Conservation (phyloP, 2,797 vertebrate genomes). For the Falco rusticolus region DNA sequence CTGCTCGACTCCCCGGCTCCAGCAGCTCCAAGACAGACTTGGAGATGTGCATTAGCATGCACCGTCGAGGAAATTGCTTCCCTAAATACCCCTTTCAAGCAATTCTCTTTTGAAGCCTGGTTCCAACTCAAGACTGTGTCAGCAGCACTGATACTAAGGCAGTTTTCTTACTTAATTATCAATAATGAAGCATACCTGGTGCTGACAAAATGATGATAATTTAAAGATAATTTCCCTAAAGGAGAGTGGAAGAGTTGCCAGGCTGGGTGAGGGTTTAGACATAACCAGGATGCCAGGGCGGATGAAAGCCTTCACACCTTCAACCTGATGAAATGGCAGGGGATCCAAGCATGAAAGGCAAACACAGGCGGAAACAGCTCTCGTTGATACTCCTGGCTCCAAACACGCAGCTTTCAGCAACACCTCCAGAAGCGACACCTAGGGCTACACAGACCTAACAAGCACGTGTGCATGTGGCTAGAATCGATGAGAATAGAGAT, state of each 20-base stretch:
- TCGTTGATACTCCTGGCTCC: not conserved
- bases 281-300: not conserved
- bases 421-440: not conserved
- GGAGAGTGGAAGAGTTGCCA: not conserved
- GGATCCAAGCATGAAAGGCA: not conserved
- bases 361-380: not conserved
- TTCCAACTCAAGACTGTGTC: not conserved
- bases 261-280: not conserved
- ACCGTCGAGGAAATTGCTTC: conserved; percentile 6
- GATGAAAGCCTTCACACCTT: not conserved
- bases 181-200: not conserved
- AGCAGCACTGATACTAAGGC: not conserved
- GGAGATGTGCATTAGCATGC: not conserved
- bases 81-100: not conserved
- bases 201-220: not conserved
- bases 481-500: not conserved
- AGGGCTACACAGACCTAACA: not conserved
- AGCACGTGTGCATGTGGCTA: not conserved
- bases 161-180: conserved; percentile 1
- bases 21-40: not conserved
- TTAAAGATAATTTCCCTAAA: not conserved
- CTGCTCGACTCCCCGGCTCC: not conserved
- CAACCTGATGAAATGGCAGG: not conserved
- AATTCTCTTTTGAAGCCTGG: not conserved
- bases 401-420: not conserved